Evolutionary conservation across 2,797 vertebrate species (phyloP).

Genomic region (Coreius guichenoti): DNA sequence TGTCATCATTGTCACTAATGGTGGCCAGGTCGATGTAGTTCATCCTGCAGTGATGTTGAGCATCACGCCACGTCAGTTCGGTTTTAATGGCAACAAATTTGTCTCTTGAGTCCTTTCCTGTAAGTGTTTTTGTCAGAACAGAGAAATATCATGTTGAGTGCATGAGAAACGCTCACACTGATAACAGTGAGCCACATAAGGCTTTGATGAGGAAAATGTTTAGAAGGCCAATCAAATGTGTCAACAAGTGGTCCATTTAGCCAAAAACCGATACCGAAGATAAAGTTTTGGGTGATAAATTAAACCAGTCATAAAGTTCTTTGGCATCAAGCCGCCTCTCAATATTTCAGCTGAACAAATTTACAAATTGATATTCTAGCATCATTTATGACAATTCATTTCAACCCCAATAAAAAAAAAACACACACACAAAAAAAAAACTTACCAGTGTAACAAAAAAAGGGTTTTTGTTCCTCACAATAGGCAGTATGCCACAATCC

Average conservation of each 20-base stretch:
- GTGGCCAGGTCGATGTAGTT: background rate
- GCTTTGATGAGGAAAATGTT: background rate
- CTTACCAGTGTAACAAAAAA: background rate
- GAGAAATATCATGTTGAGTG: background rate
- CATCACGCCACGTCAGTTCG: background rate
- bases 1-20: accelerated
- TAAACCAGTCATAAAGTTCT: no score
- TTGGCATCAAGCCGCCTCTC: no score
- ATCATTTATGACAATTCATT: background rate
- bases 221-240: background rate
- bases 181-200: background rate
- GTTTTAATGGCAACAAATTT: accelerated
- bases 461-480: background rate
- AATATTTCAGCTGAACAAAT: no score
- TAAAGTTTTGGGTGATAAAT: no score
- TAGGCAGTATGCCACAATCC: background rate
- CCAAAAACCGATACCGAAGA: background rate
- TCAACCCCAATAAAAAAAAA: background rate
- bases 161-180: background rate
- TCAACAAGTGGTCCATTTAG: no score
- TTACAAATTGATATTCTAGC: no score
- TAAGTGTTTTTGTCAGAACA: background rate
- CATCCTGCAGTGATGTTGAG: background rate
- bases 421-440: no score
- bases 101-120: background rate